Percentiles rank a stretch among this genome's conserved stretches.
phyloP scores from a whole-genome alignment of 2,113 vertebrate genomes.

The Lepus americanus region DNA sequence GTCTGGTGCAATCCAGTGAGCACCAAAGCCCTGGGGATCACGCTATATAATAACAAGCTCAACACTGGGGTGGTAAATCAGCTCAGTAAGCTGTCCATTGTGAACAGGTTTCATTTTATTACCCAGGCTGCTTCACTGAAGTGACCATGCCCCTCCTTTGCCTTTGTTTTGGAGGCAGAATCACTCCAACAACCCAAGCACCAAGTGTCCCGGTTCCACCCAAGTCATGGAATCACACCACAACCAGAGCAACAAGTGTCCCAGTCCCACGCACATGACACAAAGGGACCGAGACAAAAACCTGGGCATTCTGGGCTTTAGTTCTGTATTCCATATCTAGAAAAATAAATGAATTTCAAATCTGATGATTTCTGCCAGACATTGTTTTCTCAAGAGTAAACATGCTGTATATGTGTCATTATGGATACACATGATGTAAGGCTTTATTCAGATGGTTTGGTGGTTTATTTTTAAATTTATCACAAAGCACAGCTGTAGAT shows the following conservation, averaged over 20 bases:
- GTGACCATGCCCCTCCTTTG: background rate
- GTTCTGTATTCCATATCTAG: background rate
- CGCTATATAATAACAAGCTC: background rate
- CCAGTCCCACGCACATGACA: too few species aligned
- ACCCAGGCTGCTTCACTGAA: background rate
- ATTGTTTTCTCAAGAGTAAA: background rate
- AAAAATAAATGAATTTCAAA: background rate
- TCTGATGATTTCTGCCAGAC: background rate
- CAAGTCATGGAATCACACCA: background rate
- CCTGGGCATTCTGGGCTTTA: background rate
- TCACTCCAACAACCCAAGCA: background rate
- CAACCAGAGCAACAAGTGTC: background rate
- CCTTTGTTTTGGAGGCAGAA: background rate
- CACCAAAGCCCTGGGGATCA: background rate
- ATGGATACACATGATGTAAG: background rate
- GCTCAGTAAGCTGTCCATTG: background rate
- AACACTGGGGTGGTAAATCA: background rate
- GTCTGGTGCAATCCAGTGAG: background rate
- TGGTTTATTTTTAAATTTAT: background rate
- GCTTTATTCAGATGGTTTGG: background rate
- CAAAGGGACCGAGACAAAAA: too few species aligned
- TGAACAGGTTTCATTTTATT: background rate
- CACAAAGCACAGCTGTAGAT: background rate
- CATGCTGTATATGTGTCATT: background rate
- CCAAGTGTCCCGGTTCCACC: background rate